Conservation (phyloP, 2,113 vertebrate species). For the Clarias batrachus region DNA sequence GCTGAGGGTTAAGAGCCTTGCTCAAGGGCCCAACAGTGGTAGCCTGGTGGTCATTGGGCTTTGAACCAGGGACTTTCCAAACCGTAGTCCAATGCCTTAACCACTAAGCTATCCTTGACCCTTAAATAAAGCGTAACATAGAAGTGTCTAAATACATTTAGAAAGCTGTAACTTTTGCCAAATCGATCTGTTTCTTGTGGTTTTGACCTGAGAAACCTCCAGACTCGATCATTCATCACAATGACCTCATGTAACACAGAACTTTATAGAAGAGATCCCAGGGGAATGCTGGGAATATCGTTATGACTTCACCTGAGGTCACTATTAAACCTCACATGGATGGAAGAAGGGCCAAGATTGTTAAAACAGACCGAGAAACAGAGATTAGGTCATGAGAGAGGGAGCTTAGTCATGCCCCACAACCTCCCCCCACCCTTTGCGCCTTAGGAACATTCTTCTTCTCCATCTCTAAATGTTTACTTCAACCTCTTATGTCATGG, state of each 20-base stretch:
- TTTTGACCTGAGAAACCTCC: not conserved
- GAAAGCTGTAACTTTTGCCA: not conserved
- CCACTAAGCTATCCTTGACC: too few relatives aligned
- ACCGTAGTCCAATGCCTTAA: too few relatives aligned
- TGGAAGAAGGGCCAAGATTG: not conserved
- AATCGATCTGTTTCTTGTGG: not conserved
- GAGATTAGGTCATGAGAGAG: conserved; percentile 49
- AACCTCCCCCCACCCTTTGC: too few relatives aligned
- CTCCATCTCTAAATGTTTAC: conserved; percentile 22
- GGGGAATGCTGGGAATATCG: not conserved
- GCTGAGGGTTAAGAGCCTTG: too few relatives aligned
- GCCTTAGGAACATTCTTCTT: not conserved
- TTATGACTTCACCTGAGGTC: not conserved
- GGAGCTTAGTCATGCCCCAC: not conserved
- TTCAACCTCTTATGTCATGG: conserved; percentile 20
- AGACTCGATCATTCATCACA: too few relatives aligned
- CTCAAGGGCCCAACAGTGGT: too few relatives aligned
- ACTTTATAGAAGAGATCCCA: not conserved
- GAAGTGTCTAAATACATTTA: not conserved
- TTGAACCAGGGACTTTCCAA: too few relatives aligned
- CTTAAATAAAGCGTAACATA: too few relatives aligned
- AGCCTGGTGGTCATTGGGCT: too few relatives aligned
- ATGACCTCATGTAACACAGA: not conserved
- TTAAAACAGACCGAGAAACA: not conserved
- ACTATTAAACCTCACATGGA: not conserved